Percentiles rank a stretch among this genome's conserved stretches.
phyloP scores from a whole-genome alignment of 2,888 invertebrate species.

The Pristionchus mayeri region DNA sequence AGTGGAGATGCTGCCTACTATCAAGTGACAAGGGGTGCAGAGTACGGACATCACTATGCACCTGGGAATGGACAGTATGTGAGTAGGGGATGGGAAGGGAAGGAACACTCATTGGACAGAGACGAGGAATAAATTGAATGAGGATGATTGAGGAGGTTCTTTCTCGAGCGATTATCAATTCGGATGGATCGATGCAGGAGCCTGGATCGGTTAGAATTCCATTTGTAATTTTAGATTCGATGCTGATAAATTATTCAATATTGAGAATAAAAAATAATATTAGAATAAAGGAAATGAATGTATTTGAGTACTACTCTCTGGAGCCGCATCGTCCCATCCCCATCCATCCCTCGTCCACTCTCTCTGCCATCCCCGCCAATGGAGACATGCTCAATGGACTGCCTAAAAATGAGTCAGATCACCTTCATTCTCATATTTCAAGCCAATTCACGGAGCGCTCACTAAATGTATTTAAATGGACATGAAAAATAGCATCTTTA shows the following conservation, averaged over 20 bases:
- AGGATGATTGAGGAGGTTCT: neutral
- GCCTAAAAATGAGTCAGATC: neutral
- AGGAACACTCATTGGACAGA: neutral
- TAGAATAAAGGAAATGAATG: neutral
- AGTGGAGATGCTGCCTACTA: conserved; percentile 18
- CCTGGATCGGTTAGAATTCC: neutral
- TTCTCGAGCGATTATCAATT: neutral
- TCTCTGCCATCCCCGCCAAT: neutral
- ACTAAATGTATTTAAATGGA: no score
- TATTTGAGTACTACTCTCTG: neutral
- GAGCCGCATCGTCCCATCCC: conserved; percentile 30
- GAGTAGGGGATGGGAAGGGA: neutral
- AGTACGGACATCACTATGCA: conserved; percentile 11
- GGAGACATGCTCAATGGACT: neutral
- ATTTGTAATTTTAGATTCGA: neutral
- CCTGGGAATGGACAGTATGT: conserved; percentile 36
- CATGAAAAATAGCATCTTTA: no score
- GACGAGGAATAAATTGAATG: neutral
- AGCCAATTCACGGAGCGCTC: neutral
- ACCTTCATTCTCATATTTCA: neutral
- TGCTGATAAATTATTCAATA: neutral
- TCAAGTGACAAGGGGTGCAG: conserved; percentile 8
- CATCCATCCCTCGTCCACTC: conserved; percentile 4
- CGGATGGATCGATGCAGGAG: conserved; percentile 25
- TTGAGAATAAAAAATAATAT: neutral